These are phyloP conservation scores for Scaptomyza polygonia DNA, from an alignment of 2,888 invertebrate species.

Conservation along the genomic window DNA sequence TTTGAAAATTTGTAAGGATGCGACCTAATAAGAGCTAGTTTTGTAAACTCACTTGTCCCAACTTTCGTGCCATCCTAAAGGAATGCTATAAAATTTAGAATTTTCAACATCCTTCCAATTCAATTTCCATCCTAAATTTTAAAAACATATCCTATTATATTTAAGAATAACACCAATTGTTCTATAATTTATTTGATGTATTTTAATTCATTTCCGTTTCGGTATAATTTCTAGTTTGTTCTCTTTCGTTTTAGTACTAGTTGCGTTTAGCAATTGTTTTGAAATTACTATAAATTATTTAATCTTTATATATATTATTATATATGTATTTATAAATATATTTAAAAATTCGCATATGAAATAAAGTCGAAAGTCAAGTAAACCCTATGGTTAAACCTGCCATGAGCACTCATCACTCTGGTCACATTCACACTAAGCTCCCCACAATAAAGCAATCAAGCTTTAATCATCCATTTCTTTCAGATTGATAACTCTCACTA, in stretches of 20 bases:
- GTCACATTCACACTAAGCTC: slow-evolving; percentile 27
- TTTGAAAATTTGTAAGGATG: too few species aligned
- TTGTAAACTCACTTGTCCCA: too few species aligned
- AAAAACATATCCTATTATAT: too few species aligned
- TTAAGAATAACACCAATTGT: background rate
- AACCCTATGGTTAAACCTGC: slow-evolving; percentile 46
- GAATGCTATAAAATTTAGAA: too few species aligned
- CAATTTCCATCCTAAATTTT: too few species aligned
- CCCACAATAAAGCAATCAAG: slow-evolving; percentile 35
- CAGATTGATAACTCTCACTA: slow-evolving; percentile 29
- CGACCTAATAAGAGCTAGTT: too few species aligned
- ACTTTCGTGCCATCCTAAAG: too few species aligned
- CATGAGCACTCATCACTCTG: slow-evolving; percentile 17
- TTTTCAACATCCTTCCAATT: too few species aligned
- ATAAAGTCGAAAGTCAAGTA: slow-evolving; percentile 76
- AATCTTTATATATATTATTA: slow-evolving; percentile 67
- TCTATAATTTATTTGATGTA: slow-evolving; percentile 70
- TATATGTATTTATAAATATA: slow-evolving; percentile 64
- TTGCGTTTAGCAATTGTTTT: slow-evolving; percentile 72
- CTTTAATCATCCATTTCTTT: slow-evolving; percentile 20
- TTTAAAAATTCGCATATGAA: slow-evolving; percentile 79
- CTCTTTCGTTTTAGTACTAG: slow-evolving; percentile 77
- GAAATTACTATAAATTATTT: slow-evolving; percentile 79
- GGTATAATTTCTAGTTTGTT: slow-evolving; percentile 83
- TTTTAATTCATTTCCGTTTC: slow-evolving; percentile 81